Conservation (phyloP, 2,797 vertebrate species). For the Ctenosaura bakeri region DNA sequence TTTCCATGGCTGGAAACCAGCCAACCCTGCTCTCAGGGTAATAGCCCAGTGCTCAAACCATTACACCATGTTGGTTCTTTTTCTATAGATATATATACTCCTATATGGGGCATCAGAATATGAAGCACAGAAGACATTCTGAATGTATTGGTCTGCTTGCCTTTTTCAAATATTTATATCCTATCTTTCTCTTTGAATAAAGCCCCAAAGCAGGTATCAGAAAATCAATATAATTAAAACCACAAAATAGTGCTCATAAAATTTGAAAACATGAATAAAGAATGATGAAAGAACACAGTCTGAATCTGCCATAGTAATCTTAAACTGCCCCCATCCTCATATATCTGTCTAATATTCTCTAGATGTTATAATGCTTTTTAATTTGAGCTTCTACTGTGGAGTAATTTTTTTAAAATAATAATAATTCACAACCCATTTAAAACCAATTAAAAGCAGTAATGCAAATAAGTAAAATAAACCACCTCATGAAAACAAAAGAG, state of each 20-base stretch:
- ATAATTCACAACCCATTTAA: background rate
- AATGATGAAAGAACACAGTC: background rate
- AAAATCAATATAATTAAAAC: conserved; percentile 29
- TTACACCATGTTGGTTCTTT: no score
- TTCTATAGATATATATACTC: background rate
- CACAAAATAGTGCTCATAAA: conserved; percentile 13
- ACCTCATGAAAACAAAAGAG: background rate
- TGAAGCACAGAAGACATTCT: background rate
- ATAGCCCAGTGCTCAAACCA: no score
- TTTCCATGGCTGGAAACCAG: no score
- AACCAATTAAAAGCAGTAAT: background rate
- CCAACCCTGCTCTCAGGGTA: no score
- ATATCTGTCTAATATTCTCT: background rate
- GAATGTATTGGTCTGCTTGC: background rate
- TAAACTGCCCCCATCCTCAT: background rate
- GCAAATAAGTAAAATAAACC: background rate
- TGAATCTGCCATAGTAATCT: background rate
- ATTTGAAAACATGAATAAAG: conserved; percentile 4
- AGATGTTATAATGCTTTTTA: background rate
- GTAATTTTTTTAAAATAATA: background rate
- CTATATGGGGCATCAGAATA: background rate
- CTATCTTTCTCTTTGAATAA: conserved; percentile 6
- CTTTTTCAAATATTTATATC: background rate
- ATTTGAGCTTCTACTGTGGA: background rate
- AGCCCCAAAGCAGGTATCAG: background rate